Evolutionary conservation across 2,113 vertebrate genomes (phyloP).

Genomic region (Alethe castanea): DNA sequence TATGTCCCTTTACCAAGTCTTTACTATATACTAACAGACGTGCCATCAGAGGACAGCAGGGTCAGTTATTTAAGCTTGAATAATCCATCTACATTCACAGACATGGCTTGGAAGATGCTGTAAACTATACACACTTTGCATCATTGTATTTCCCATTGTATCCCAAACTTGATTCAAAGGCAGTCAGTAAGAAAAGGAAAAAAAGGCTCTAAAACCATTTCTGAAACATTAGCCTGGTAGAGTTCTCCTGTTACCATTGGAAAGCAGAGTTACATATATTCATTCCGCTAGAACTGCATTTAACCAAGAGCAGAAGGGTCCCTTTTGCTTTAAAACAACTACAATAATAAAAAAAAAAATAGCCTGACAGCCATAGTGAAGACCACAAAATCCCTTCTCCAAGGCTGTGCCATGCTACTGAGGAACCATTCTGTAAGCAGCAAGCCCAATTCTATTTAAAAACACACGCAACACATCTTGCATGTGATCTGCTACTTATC

Average conservation of each 20-base stretch:
- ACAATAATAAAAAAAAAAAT: not conserved
- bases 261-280: not conserved
- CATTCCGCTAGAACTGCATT: not conserved
- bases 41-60: not conserved
- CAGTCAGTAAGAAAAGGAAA: not conserved
- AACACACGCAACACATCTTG: not conserved
- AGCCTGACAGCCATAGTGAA: not conserved
- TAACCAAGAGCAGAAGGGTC: not conserved
- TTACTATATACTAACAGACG: not conserved
- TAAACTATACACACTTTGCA: rapidly evolving
- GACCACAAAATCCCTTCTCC: not conserved
- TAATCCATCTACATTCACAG: not conserved
- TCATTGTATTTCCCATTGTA: not conserved
- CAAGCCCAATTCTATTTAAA: not conserved
- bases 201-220: not conserved
- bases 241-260: not conserved
- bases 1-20: not conserved
- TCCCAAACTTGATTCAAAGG: not conserved
- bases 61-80: not conserved
- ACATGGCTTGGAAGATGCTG: not conserved
- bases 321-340: not conserved
- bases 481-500: not conserved
- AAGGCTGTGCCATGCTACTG: not conserved
- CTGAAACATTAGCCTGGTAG: not conserved
- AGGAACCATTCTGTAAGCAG: not conserved